Evolutionary conservation across 2,797 vertebrate genomes (phyloP).

Genomic region (Clamator glandarius): DNA sequence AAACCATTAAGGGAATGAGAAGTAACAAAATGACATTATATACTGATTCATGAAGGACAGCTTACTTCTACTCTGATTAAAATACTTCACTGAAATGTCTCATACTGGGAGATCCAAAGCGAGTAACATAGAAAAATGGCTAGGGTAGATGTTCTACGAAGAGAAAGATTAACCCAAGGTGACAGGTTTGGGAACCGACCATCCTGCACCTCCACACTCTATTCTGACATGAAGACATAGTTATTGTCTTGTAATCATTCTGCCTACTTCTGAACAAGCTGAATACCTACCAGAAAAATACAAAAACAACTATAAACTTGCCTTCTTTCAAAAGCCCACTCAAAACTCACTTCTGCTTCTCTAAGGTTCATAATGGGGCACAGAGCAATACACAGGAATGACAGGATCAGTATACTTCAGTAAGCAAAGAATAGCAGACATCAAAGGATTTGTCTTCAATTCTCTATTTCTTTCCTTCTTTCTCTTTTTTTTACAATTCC

Average conservation of each 20-base stretch:
- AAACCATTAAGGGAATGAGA: not conserved
- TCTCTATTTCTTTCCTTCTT: not conserved
- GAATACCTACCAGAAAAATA: not conserved
- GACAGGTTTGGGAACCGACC: not conserved
- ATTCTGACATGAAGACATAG: fast-evolving
- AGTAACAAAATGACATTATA: not conserved
- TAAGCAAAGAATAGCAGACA: not conserved
- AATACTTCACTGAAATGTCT: not conserved
- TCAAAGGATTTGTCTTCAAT: not conserved
- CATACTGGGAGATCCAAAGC: not conserved
- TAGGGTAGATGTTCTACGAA: not conserved
- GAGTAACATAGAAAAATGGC: not conserved
- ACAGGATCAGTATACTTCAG: not conserved
- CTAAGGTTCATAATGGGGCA: not conserved
- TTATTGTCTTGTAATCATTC: not conserved
- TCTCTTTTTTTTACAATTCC: not conserved
- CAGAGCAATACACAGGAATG: not conserved
- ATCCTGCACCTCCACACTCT: not conserved
- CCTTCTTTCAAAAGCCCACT: not conserved
- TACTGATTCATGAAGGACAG: not conserved
- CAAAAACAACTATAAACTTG: not conserved
- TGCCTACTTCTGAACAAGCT: not conserved
- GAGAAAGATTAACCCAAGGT: not conserved
- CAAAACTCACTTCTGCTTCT: not conserved
- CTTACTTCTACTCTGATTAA: not conserved